A percentile compares a stretch with the other conserved stretches of the same genome.
Conservation (phyloP, 30 jellyfish, hydroid and myxozoan genomes). For the Mastigias papua region DNA sequence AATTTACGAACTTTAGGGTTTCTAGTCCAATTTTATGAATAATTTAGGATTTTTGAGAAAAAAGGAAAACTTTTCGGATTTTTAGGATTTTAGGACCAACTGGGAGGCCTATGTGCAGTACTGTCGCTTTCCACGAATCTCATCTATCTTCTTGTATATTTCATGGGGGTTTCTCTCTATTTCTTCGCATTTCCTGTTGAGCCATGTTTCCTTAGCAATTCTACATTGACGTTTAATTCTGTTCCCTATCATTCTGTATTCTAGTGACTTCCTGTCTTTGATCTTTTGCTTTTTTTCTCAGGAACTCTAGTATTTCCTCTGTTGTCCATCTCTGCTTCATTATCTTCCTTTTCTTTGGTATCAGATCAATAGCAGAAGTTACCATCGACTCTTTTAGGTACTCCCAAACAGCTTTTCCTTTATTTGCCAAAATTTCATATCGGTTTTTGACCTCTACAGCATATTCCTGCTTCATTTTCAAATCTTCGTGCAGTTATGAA, state of each 20-base stretch:
- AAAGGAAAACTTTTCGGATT: too few relatives aligned
- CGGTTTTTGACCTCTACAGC: background rate
- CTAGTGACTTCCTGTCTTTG: background rate
- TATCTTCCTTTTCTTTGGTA: background rate
- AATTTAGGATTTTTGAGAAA: too few relatives aligned
- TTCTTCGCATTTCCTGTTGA: slow-evolving; percentile 16
- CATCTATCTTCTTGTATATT: slow-evolving; percentile 2
- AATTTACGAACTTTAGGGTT: too few relatives aligned
- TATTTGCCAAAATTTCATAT: background rate
- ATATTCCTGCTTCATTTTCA: background rate
- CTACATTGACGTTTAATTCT: background rate
- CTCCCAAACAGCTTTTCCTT: background rate
- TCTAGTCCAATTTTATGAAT: too few relatives aligned
- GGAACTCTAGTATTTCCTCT: background rate
- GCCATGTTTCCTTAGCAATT: background rate
- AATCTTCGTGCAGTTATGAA: background rate
- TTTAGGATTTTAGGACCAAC: too few relatives aligned
- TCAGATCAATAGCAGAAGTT: background rate
- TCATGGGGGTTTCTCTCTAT: background rate
- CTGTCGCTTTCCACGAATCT: background rate
- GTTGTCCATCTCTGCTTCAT: background rate
- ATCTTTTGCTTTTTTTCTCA: background rate
- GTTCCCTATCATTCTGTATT: background rate
- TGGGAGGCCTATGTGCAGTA: background rate
- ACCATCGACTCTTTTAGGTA: background rate